Evolutionary conservation across 2,888 invertebrate genomes (phyloP).

Genomic region (Brenthis hecate): DNA sequence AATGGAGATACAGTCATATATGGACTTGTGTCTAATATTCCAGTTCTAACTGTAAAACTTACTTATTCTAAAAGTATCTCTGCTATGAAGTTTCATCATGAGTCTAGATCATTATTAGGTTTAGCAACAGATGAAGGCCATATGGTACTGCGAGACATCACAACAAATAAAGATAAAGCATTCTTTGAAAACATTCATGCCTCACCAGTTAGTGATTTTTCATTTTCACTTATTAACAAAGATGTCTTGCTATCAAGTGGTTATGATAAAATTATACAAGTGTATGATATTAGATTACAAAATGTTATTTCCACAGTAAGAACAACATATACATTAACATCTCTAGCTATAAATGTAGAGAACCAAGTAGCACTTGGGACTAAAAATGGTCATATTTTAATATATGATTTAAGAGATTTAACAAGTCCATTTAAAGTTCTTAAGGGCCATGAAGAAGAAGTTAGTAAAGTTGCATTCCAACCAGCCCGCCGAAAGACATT

Average conservation of each 20-base stretch:
- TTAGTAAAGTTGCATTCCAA: conserved; percentile 76
- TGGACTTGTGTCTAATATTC: conserved; percentile 76
- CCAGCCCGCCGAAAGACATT: conserved; percentile 59
- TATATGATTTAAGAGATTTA: conserved; percentile 82
- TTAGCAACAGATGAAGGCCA: conserved; percentile 80
- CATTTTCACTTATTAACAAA: conserved; percentile 79
- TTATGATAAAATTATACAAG: conserved; percentile 80
- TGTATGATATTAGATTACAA: conserved; percentile 79
- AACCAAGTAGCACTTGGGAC: conserved; percentile 80
- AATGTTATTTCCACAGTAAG: conserved; percentile 70
- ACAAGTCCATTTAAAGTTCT: conserved; percentile 70
- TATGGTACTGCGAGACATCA: conserved; percentile 69
- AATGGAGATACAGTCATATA: conserved; percentile 78
- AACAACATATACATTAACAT: conserved; percentile 67
- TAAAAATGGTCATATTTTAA: conserved; percentile 76
- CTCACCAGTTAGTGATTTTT: conserved; percentile 81
- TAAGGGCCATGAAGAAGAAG: conserved; percentile 75
- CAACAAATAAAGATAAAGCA: conserved; percentile 72
- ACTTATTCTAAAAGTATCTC: conserved; percentile 70
- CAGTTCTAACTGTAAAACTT: conserved; percentile 69
- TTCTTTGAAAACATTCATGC: conserved; percentile 79
- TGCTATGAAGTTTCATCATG: conserved; percentile 76
- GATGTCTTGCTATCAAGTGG: conserved; percentile 82
- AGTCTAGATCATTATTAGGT: conserved; percentile 69
- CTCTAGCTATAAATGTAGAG: conserved; percentile 69